A percentile compares a stretch with the other conserved stretches of the same genome.
Evolutionary conservation across 1,140 invertebrate species (phyloP).

Genomic region (Zaprionus taronus): DNA sequence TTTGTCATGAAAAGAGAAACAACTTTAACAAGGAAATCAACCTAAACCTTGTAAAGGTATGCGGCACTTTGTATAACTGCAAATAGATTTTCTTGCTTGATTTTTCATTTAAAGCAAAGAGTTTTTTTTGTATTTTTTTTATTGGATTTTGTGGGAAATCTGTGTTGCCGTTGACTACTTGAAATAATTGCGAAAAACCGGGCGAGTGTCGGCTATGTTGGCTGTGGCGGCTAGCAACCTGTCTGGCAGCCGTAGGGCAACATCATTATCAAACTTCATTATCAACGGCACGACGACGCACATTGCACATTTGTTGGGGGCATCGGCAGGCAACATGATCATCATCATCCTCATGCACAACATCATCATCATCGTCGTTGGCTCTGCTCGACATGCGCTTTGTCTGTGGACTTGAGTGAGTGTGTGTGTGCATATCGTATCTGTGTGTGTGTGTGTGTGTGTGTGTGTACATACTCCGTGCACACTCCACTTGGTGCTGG

Average conservation of each 20-base stretch:
- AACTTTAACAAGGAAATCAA: background rate
- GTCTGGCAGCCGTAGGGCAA: slow-evolving; percentile 61
- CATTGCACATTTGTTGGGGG: slow-evolving; percentile 57
- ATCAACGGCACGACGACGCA: slow-evolving; percentile 48
- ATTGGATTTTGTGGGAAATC: slow-evolving; percentile 43
- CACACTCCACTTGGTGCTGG: slow-evolving; percentile 38
- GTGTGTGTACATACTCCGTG: slow-evolving; percentile 19
- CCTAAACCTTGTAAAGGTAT: background rate
- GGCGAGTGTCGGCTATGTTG: slow-evolving; percentile 17
- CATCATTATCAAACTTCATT: slow-evolving; percentile 70
- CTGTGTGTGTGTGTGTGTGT: background rate
- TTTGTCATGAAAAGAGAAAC: background rate
- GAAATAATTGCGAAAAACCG: slow-evolving; percentile 62
- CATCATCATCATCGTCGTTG: slow-evolving; percentile 16
- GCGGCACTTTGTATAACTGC: slow-evolving; percentile 1
- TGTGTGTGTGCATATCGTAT: slow-evolving; percentile 21
- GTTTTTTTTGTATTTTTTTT: slow-evolving; percentile 11
- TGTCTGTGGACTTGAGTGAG: slow-evolving; percentile 67
- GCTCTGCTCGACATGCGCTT: slow-evolving; percentile 63
- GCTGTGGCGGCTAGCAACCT: slow-evolving; percentile 32
- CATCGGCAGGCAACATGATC: slow-evolving; percentile 23
- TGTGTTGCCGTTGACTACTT: slow-evolving; percentile 58
- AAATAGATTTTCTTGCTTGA: slow-evolving; percentile 14
- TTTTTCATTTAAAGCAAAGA: slow-evolving; percentile 2
- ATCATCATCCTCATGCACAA: slow-evolving; percentile 21